These are phyloP conservation scores for Diogma glabrata DNA, from an alignment of 2,888 invertebrate genomes.

Conservation along the genomic window DNA sequence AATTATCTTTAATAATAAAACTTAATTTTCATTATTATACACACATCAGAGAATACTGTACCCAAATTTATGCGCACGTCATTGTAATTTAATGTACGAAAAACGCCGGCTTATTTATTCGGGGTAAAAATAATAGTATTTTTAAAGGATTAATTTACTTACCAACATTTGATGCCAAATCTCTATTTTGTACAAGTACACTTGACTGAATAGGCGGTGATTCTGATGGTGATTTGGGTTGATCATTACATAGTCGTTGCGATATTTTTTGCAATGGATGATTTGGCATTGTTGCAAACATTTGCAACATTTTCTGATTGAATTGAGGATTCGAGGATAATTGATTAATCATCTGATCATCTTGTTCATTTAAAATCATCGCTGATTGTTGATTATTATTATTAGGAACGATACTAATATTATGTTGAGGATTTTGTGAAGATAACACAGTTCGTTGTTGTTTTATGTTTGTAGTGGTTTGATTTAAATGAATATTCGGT, in stretches of 20 bases:
- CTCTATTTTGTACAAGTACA: too few relatives aligned
- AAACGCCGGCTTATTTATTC: too few relatives aligned
- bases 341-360: constrained; percentile 26
- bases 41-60: too few relatives aligned
- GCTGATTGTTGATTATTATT: constrained; percentile 19
- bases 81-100: too few relatives aligned
- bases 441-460: neutral
- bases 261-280: constrained; percentile 25
- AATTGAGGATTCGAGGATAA: constrained; percentile 24
- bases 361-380: constrained; percentile 14
- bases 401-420: constrained; percentile 11
- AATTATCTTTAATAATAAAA: too few relatives aligned
- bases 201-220: too few relatives aligned
- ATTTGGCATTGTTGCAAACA: constrained; percentile 31
- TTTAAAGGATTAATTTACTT: too few relatives aligned
- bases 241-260: constrained; percentile 33
- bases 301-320: constrained; percentile 29
- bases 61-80: too few relatives aligned
- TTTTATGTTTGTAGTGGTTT: neutral
- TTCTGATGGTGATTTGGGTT: constrained; percentile 37
- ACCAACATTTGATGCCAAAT: too few relatives aligned
- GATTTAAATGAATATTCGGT: neutral
- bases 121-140: too few relatives aligned
- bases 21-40: too few relatives aligned
- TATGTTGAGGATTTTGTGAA: neutral